Percentiles rank a stretch among this genome's conserved stretches.
Evolutionary conservation across 2,888 invertebrate species (phyloP).

Genomic region (Hemaris fuciformis): DNA sequence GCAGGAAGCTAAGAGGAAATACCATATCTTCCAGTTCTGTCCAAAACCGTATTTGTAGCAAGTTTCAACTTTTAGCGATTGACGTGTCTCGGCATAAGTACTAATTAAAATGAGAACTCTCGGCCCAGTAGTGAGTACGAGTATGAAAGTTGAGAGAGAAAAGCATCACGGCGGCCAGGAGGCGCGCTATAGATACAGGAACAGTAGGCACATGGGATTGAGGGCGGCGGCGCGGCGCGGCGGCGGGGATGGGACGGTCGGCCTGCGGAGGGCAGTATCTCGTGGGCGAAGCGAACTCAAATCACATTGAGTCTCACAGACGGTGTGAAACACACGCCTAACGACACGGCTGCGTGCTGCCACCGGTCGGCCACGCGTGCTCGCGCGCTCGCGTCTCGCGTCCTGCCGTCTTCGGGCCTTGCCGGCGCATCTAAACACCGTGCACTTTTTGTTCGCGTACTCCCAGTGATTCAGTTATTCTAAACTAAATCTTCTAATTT

Average conservation of each 20-base stretch:
- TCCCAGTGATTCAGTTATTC: neutral
- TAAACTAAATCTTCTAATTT: neutral
- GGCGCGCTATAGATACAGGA: neutral
- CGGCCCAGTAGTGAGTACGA: neutral
- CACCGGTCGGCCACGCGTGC: conserved; percentile 34
- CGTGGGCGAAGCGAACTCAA: conserved; percentile 51
- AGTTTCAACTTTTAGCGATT: neutral
- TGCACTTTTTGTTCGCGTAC: neutral
- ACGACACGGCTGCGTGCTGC: conserved; percentile 33
- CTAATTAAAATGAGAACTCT: neutral
- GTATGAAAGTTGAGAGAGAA: neutral
- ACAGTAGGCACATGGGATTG: neutral
- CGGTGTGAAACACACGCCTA: conserved; percentile 56
- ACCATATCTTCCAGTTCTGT: neutral
- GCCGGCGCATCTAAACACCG: conserved; percentile 24
- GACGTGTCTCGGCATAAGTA: neutral
- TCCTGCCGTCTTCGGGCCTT: conserved; percentile 25
- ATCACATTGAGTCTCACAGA: conserved; percentile 66
- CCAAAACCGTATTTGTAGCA: too few relatives aligned
- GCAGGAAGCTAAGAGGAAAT: neutral
- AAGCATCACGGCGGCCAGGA: too few relatives aligned
- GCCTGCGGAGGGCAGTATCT: conserved; percentile 52
- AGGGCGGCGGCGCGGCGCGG: conserved; percentile 13
- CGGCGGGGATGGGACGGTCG: conserved; percentile 51
- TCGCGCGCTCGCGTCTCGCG: conserved; percentile 26